Base-by-base conservation (phyloP, 2,888 invertebrate species). In the Antitype chi region DNA sequence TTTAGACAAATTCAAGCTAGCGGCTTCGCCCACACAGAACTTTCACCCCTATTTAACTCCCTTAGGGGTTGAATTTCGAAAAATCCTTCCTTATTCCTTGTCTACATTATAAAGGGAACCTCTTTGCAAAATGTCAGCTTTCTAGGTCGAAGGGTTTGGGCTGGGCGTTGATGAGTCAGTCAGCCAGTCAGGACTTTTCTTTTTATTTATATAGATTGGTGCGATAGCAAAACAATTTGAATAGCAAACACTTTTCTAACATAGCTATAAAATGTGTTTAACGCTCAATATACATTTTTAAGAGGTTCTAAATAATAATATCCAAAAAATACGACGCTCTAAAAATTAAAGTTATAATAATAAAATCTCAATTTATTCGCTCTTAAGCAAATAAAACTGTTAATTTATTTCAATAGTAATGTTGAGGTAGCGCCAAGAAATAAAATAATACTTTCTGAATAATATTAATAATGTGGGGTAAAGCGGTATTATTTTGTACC, bases 351-450 rank as follows among this genome's bases (percentile, higher is more conserved):
- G 28, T 47, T 53, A 78, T 71, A n/a, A 66, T 81, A 76, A 81
- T 85, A 84, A 86, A 81, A 76, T 64, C 2, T 32, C 23, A 72
- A 49, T 77, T 77, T 67, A 76, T 69, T 53, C 7, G 7, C 17
- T n/a, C 1, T n/a, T 28, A 20, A 28, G 2, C 20, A n/a, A 69
- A 86, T 84, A 77, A 74, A 81, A 53, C 17, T 13, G 43, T 13
- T 28, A 69, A 55, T 77, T 82, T 86, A 86, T 80, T 62, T 25
- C 38, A 62, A 72, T 74, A 71, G n/a, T 15, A 28, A 60, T 64
- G 49, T 79, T 78, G 80, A 73, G 57, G n/a, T 15, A 28, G 13
- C 57, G 82, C 86, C 84, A 80, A 78, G 55, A n/a, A 23, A 67
- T 66, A 67, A 55, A 73, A 1, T 25, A 17, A 66, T 52, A 52